Evolutionary conservation across 2,797 vertebrate genomes (phyloP).

Genomic region (Lophius americanus): DNA sequence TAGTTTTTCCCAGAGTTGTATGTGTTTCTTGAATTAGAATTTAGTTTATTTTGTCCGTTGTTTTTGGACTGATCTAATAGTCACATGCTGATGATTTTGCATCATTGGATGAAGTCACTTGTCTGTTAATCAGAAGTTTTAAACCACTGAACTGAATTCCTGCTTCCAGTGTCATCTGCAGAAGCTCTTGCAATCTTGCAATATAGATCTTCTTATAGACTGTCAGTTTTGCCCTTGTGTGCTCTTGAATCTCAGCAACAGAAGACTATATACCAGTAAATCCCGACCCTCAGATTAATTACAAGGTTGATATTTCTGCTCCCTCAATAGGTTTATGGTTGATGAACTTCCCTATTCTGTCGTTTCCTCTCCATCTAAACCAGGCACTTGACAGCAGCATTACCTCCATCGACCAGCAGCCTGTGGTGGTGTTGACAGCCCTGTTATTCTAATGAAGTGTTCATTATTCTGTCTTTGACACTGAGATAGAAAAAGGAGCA

Average conservation of each 20-base stretch:
- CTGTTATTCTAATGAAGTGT: slow-evolving; percentile 6
- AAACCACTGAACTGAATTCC: too few species aligned
- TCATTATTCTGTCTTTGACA: slow-evolving; percentile 15
- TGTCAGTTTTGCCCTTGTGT: slow-evolving; percentile 5
- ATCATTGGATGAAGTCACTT: too few species aligned
- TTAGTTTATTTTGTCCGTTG: too few species aligned
- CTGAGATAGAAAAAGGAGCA: slow-evolving; percentile 35
- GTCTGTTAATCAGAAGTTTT: too few species aligned
- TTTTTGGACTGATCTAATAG: too few species aligned
- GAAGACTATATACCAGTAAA: slow-evolving; percentile 14
- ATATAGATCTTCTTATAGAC: neutral
- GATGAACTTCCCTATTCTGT: slow-evolving; percentile 33
- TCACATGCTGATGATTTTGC: too few species aligned
- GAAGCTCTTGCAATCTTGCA: too few species aligned
- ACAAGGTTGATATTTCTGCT: slow-evolving; percentile 30
- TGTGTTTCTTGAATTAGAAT: too few species aligned
- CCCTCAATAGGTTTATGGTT: slow-evolving; percentile 42
- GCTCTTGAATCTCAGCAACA: slow-evolving; percentile 3
- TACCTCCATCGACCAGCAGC: slow-evolving; percentile 9
- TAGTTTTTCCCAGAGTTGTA: too few species aligned
- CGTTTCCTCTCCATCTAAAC: slow-evolving; percentile 33
- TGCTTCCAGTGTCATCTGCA: too few species aligned
- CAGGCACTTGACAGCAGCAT: slow-evolving; percentile 20
- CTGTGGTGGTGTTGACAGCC: slow-evolving; percentile 1
- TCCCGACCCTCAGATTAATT: slow-evolving; percentile 35